These are phyloP conservation scores for Ceratothoa steindachneri DNA, from an alignment of 2,888 invertebrate genomes.

Conservation along the genomic window DNA sequence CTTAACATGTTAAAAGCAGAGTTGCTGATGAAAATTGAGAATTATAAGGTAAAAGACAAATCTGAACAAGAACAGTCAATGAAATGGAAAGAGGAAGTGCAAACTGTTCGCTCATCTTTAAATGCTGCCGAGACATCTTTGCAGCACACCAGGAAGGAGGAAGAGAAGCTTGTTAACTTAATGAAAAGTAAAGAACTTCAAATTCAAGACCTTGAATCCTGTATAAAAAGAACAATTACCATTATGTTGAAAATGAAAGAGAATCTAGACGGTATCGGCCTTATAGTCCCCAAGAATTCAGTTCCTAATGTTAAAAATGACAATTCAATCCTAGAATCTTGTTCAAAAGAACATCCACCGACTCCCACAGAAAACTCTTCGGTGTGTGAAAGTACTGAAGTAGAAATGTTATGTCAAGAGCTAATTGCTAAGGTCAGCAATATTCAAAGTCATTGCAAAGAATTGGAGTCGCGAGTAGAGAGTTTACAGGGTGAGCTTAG, in stretches of 20 bases:
- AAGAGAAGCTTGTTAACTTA: neutral
- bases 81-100: neutral
- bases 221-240: neutral
- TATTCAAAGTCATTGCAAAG: neutral
- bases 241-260: too few species aligned
- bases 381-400: too few species aligned
- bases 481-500: neutral
- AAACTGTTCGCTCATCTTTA: neutral
- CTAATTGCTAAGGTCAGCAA: neutral
- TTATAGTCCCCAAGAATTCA: too few species aligned
- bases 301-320: too few species aligned
- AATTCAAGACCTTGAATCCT: neutral
- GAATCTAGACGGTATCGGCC: too few species aligned
- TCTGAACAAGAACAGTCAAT: too few species aligned
- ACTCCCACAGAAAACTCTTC: too few species aligned
- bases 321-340: too few species aligned
- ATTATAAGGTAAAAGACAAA: neutral
- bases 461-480: neutral
- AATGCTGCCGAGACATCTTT: neutral
- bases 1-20: neutral
- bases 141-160: neutral
- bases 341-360: too few species aligned
- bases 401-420: too few species aligned
- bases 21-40: neutral
- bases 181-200: neutral